Conservation (phyloP, 2,113 vertebrate species). For the Rhinolophus ferrumequinum region DNA sequence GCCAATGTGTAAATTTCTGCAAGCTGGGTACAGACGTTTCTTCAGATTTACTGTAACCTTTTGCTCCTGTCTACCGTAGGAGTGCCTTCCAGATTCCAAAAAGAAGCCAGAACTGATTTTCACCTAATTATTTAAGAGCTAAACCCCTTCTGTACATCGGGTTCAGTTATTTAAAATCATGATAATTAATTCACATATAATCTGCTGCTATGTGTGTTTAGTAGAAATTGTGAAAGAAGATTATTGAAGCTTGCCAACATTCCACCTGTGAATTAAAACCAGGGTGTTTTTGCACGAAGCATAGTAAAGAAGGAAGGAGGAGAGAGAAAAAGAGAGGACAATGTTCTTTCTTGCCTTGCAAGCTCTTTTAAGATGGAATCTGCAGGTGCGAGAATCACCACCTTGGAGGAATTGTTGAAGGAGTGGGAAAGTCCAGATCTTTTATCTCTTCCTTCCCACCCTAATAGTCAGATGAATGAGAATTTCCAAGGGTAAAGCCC, state of each 20-base stretch:
- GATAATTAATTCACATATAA: not conserved
- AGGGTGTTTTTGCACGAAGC: not conserved
- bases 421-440: not conserved
- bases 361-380: not conserved
- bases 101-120: constrained; percentile 60
- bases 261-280: not conserved
- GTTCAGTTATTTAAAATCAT: not conserved
- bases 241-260: not conserved
- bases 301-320: not conserved
- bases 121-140: constrained; percentile 63
- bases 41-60: constrained; percentile 68
- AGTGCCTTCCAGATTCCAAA: not conserved
- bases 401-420: not conserved
- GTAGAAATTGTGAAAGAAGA: not conserved
- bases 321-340: not conserved
- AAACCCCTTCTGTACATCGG: constrained; percentile 1
- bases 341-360: not conserved
- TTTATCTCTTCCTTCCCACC: not conserved
- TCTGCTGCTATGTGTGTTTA: not conserved
- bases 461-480: not conserved
- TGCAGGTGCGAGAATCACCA: not conserved
- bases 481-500: not conserved
- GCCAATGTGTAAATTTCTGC: constrained; percentile 71
- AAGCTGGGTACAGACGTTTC: constrained; percentile 62
- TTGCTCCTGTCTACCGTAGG: constrained; percentile 47